Evolutionary conservation across 2,888 invertebrate genomes (phyloP).

Genomic region (Drosophila seclusa): DNA sequence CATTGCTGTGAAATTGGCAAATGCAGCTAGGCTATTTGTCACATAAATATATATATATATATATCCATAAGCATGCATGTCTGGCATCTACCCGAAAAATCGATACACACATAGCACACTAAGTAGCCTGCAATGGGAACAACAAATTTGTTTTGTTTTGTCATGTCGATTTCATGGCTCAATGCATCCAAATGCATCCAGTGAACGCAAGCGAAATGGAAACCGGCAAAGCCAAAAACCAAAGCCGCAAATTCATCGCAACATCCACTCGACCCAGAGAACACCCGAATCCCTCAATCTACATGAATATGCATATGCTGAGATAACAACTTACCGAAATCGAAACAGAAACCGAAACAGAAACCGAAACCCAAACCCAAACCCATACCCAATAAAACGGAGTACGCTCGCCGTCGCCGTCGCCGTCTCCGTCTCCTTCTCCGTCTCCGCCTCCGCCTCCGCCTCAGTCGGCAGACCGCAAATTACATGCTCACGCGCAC

Average conservation of each 20-base stretch:
- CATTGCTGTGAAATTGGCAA: slow-evolving; percentile 67
- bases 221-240: slow-evolving; percentile 60
- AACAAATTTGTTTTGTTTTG: slow-evolving; percentile 76
- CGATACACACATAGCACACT: slow-evolving; percentile 17
- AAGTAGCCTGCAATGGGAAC: slow-evolving; percentile 34
- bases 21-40: slow-evolving; percentile 67
- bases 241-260: slow-evolving; percentile 35
- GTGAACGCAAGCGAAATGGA: slow-evolving; percentile 42
- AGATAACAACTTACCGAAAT: neutral
- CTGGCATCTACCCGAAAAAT: slow-evolving; percentile 8
- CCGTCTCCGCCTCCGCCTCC: neutral
- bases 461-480: slow-evolving; percentile 41
- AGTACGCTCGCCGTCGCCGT: slow-evolving; percentile 2
- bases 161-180: slow-evolving; percentile 82
- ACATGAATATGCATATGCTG: neutral
- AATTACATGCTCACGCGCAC: slow-evolving; percentile 83
- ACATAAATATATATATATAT: slow-evolving; percentile 26
- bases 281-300: slow-evolving; percentile 25
- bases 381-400: slow-evolving; percentile 11
- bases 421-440: neutral
- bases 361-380: slow-evolving; percentile 1
- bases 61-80: neutral
- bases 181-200: slow-evolving; percentile 63
- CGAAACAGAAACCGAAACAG: neutral
- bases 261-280: slow-evolving; percentile 45